These are phyloP conservation scores for Trilocha varians DNA, from an alignment of 2,888 invertebrate species.

Conservation along the genomic window DNA sequence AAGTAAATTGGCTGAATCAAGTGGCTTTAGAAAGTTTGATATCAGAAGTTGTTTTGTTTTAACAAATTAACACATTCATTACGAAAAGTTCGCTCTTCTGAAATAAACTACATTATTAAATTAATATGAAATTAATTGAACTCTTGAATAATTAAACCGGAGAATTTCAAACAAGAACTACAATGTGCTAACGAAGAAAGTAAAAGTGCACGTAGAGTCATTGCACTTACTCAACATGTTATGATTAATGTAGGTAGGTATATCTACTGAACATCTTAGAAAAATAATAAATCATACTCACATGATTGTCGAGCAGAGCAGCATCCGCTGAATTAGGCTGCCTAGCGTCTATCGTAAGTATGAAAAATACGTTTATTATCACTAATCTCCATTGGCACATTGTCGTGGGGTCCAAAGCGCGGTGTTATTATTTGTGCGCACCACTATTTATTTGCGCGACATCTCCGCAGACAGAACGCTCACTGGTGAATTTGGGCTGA, in stretches of 20 bases:
- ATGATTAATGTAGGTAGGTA: constrained; percentile 25
- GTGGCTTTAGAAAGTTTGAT: too few relatives aligned
- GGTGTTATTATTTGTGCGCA: constrained; percentile 31
- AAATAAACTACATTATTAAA: not conserved
- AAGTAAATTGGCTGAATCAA: too few relatives aligned
- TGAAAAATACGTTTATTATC: constrained; percentile 53
- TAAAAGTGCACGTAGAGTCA: constrained; percentile 60
- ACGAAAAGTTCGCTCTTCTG: constrained; percentile 1
- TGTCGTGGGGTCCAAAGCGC: constrained; percentile 40
- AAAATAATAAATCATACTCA: constrained; percentile 31
- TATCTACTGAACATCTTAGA: constrained; percentile 3
- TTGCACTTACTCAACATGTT: constrained; percentile 31
- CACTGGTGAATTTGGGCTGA: constrained; percentile 52
- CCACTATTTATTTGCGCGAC: constrained; percentile 61
- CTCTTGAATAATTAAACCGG: constrained; percentile 10
- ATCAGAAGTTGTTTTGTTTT: too few relatives aligned
- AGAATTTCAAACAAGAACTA: constrained; percentile 2
- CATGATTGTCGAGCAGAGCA: constrained; percentile 45
- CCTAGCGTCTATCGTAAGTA: constrained; percentile 35
- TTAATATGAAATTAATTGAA: not conserved
- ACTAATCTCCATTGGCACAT: constrained; percentile 67
- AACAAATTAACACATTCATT: too few relatives aligned
- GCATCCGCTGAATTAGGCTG: constrained; percentile 38
- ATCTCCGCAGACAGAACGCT: constrained; percentile 50
- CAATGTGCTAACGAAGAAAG: constrained; percentile 34